phyloP scores from a whole-genome alignment of 2,888 invertebrate genomes.

The Gymnosoma rotundatum region DNA sequence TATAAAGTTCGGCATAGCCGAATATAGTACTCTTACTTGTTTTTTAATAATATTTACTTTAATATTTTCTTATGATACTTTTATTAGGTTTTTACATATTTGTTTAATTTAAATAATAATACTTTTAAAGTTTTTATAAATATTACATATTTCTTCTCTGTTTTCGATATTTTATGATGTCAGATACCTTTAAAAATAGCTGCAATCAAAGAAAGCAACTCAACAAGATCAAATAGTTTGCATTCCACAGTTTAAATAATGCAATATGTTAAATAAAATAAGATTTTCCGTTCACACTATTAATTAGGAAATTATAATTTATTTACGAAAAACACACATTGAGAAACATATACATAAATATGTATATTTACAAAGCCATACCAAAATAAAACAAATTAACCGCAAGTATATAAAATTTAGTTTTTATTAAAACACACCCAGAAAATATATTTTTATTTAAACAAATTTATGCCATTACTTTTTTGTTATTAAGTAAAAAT shows the following conservation, averaged over 20 bases:
- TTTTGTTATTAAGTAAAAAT: too few species aligned
- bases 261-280: constrained; percentile 32
- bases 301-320: too few species aligned
- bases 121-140: background rate
- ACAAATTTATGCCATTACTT: too few species aligned
- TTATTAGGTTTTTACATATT: too few species aligned
- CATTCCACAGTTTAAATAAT: constrained; percentile 7
- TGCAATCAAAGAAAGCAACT: constrained; percentile 14
- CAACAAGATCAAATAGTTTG: constrained; percentile 15
- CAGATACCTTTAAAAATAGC: constrained; percentile 25
- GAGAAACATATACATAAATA: too few species aligned
- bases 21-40: too few species aligned
- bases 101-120: too few species aligned
- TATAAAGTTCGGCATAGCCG: too few species aligned
- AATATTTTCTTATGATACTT: too few species aligned
- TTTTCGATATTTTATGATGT: constrained; percentile 5
- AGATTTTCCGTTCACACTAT: constrained; percentile 50
- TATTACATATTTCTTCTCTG: background rate
- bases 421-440: background rate
- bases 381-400: background rate
- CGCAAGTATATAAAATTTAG: background rate
- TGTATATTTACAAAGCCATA: background rate
- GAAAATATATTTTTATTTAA: too few species aligned
- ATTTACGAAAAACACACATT: too few species aligned
- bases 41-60: too few species aligned